A percentile compares a stretch with the other conserved stretches of the same genome.
Evolutionary conservation across 2,888 invertebrate genomes (phyloP).

Genomic region (Orchesellides sinensis): DNA sequence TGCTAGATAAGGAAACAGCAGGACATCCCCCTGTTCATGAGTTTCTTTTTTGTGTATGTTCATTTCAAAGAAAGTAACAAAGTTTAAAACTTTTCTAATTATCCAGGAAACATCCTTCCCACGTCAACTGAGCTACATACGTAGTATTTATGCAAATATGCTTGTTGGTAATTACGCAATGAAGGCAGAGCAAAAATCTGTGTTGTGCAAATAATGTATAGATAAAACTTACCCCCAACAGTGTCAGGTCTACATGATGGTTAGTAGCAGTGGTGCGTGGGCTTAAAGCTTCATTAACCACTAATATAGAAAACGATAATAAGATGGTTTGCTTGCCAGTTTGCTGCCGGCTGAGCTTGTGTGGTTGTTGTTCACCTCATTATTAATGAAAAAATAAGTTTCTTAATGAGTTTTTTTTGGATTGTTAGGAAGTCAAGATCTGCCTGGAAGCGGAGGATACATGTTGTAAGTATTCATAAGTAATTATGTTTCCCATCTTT

Average conservation of each 20-base stretch:
- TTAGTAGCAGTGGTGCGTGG: neutral
- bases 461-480: conserved; percentile 69
- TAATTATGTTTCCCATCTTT: conserved; percentile 11
- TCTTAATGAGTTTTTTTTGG: conserved; percentile 46
- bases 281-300: conserved; percentile 19
- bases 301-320: conserved; percentile 24
- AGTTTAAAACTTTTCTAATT: conserved; percentile 57
- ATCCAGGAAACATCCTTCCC: conserved; percentile 24
- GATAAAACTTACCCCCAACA: conserved; percentile 13
- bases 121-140: neutral
- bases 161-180: neutral
- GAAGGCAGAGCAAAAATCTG: neutral
- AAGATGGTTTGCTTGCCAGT: neutral
- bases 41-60: neutral
- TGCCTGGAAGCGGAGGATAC: conserved; percentile 74
- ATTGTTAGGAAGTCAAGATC: conserved; percentile 73
- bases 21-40: neutral
- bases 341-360: conserved; percentile 9
- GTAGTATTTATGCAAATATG: conserved; percentile 6
- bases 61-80: conserved; percentile 11
- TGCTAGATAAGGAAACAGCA: neutral
- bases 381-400: conserved; percentile 37
- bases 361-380: conserved; percentile 21
- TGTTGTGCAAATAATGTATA: neutral
- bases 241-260: neutral